Conservation (phyloP, 2,797 vertebrate species). For the Lemur catta region DNA sequence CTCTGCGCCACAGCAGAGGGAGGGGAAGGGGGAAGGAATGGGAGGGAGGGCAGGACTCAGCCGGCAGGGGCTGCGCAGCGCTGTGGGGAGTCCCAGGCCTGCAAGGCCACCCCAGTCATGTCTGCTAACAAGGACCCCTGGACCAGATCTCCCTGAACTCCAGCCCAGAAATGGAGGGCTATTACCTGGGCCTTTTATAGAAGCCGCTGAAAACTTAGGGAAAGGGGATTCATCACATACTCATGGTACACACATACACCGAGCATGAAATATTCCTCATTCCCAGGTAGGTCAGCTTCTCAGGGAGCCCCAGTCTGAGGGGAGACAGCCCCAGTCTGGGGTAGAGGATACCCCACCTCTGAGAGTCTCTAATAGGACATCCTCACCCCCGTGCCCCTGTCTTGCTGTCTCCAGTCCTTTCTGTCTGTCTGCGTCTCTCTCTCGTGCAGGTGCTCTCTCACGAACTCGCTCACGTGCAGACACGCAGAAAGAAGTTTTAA, state of each 20-base stretch:
- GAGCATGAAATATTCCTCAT: background rate
- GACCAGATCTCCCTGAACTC: background rate
- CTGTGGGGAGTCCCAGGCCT: background rate
- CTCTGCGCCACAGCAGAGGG: background rate
- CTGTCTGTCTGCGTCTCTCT: background rate
- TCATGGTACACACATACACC: accelerated
- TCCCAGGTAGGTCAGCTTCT: background rate
- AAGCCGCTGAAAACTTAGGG: background rate
- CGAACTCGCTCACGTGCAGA: background rate
- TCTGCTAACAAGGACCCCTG: background rate
- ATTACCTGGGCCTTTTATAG: background rate
- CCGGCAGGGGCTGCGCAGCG: too few relatives aligned
- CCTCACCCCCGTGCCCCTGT: background rate
- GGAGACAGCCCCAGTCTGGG: background rate
- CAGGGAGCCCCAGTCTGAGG: background rate
- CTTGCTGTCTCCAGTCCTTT: background rate
- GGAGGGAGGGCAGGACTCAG: background rate
- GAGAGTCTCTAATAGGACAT: background rate
- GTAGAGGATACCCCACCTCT: background rate
- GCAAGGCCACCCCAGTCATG: background rate
- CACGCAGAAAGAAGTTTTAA: background rate
- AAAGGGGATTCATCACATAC: background rate
- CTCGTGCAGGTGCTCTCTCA: accelerated
- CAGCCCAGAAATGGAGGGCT: background rate
- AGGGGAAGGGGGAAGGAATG: background rate